Evolutionary conservation across 2,888 invertebrate species (phyloP), one percentile per base, ranked within the genome.

Genomic region (Brachycybe producta): DNA sequence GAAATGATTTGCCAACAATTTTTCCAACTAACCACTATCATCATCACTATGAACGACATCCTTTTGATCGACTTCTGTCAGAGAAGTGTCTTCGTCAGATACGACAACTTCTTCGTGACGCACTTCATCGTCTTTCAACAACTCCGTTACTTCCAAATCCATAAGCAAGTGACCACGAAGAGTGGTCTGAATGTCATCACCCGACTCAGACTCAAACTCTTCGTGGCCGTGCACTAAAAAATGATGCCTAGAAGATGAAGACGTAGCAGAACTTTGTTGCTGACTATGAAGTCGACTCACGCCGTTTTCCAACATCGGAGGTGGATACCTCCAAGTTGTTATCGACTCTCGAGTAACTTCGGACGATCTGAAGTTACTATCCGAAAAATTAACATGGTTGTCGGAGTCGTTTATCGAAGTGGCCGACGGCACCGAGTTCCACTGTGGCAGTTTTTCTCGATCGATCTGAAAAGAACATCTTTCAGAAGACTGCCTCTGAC

Each of bases 341-440:
- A 19, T 36, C n/a, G 46, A 4, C 26, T 45, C 35, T 41, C 46
- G 15, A n/a, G 11, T n/a, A 32, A 32, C 32, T 11, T 11, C 11
- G 11, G 11, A 32, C 32, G 32, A 32, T 11, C 32, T 11, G 32
- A 32, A 32, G 32, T 32, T n/a, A 32, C n/a, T n/a, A n/a, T 32
- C 32, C 11, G 11, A 11, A 32, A 11, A 11, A n/a, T n/a, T 32
- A 11, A 11, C 11, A 11, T n/a, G 11, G 11, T 32, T 32, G 32
- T 32, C 32, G n/a, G 32, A 32, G 32, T 32, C 32, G 32, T 32
- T n/a, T n/a, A n/a, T n/a, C 8, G 43, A 7, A 36, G 19, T 32
- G 57, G 78, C 85, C 72, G 85, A 85, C 53, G 86, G 86, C 79
- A 86, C 77, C 61, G 85, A 75, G 70, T 86, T 86, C 86, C 86